Conservation (phyloP, 2,797 vertebrate species). For the Limosa lapponica region DNA sequence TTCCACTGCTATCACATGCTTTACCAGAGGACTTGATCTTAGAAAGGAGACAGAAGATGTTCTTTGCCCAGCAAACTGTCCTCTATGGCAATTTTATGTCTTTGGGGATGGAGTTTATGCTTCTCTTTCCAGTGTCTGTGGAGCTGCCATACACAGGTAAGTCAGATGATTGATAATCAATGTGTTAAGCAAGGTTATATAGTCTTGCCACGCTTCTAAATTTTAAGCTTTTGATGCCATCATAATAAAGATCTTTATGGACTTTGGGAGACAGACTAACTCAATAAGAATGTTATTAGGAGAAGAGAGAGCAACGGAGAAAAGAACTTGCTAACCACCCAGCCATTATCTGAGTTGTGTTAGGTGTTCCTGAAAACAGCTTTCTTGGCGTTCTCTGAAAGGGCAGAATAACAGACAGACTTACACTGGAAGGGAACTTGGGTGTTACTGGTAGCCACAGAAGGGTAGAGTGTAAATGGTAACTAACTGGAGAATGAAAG, state of each 20-base stretch:
- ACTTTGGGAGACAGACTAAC: not conserved
- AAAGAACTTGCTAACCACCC: not conserved
- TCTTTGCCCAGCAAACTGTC: conserved; percentile 87
- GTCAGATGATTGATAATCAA: not conserved
- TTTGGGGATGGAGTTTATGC: conserved; percentile 91
- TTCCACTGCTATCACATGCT: conserved; percentile 82
- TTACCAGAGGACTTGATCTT: conserved; percentile 88
- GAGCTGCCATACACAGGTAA: conserved; percentile 92
- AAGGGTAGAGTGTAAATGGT: not conserved
- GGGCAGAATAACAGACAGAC: not conserved
- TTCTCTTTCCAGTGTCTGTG: conserved; percentile 90
- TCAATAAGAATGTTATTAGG: not conserved
- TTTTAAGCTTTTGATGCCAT: not conserved
- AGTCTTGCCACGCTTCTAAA: not conserved
- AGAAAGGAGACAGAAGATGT: conserved; percentile 78
- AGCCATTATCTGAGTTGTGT: not conserved
- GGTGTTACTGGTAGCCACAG: not conserved
- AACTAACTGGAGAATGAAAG: not conserved
- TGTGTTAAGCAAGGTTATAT: not conserved
- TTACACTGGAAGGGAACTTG: not conserved
- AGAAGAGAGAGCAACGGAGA: not conserved
- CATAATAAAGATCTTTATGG: not conserved
- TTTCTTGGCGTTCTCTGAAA: not conserved
- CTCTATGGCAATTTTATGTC: conserved; percentile 80
- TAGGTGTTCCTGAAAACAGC: not conserved